phyloP scores from a whole-genome alignment of 1,140 invertebrate species.

The Drosophila busckii region DNA sequence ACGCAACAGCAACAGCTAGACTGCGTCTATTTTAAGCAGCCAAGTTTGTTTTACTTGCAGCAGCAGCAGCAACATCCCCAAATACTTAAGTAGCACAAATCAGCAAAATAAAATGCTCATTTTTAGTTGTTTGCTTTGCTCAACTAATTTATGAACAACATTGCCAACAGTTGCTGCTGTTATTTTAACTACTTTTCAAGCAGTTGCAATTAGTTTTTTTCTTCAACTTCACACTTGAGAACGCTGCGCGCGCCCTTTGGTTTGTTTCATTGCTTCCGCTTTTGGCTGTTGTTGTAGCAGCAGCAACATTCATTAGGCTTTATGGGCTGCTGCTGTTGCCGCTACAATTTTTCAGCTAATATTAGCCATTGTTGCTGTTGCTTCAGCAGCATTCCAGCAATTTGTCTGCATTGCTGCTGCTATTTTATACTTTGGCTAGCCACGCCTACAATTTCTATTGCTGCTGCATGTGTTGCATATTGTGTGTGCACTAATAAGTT shows the following conservation, averaged over 20 bases:
- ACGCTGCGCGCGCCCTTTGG: conserved; percentile 31
- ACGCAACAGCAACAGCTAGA: background rate
- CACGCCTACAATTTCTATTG: background rate
- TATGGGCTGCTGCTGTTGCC: conserved; percentile 14
- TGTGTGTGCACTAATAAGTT: no score
- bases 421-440: conserved; percentile 16
- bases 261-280: conserved; percentile 30
- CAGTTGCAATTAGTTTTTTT: conserved; percentile 37
- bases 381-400: conserved; percentile 69
- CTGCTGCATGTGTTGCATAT: background rate
- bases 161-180: no score
- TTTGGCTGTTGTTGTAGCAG: conserved; percentile 11
- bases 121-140: no score
- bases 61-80: background rate
- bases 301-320: conserved; percentile 33
- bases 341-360: conserved; percentile 67
- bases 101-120: no score
- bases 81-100: no score
- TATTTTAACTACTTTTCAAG: no score
- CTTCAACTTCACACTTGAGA: conserved; percentile 10
- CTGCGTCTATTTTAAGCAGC: background rate
- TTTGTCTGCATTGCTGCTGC: conserved; percentile 68
- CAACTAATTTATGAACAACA: no score
- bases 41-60: background rate
- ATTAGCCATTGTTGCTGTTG: conserved; percentile 58